Base-by-base conservation (phyloP, 2,797 vertebrate genomes). In the Mus caroli region DNA sequence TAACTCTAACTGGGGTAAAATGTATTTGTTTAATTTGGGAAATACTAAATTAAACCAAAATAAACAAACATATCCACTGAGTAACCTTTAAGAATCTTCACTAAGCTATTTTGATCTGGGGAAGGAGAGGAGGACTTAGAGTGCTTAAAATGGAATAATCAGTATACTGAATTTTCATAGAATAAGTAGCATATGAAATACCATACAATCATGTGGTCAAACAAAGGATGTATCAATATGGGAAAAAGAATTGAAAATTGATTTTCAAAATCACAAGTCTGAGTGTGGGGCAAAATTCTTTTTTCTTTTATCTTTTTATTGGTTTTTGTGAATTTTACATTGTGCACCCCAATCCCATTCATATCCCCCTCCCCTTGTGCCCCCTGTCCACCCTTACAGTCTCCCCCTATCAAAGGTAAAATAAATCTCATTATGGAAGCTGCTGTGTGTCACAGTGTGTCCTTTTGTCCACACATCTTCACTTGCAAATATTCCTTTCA, bases 1-100 rank as follows among this genome's bases (percentile, higher is more conserved):
- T 86, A 43, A 54, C 46, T 34, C 52, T 26, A 84, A 46, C 15
- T 5, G 6, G n/a, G 34, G 31, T 10, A 92, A 71, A 84, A 31
- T 1, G 34, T 79, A 86, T 67, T 88, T 28, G 12, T 76, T 93
- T 93, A 71, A 71, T 73, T 96, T 86, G 56, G 15, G 71, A 96
- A 95, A 91, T 60, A 43, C 50, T 84, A 76, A 24, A 3, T 43
- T 80, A 94, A 93, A 88, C 52, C 60, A 86, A 89, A 24, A 50
- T 46, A 95, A 96, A 56, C 2, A 92, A 88, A 76, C 62, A 8
- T 79, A 76, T 86, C 90, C 46, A 64, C 37, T 79, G 22, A 3
- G 94, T 50, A 34, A 76, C 93, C 92, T 95, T 26, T n/a, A 88
- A 86, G 37, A 83, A n/a, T 1, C 37, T 84, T 91, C 88, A 86